Percentiles rank a stretch among this genome's conserved stretches.
phyloP scores from a whole-genome alignment of 2,888 invertebrate species.

The Dorcus parallelipipedus region DNA sequence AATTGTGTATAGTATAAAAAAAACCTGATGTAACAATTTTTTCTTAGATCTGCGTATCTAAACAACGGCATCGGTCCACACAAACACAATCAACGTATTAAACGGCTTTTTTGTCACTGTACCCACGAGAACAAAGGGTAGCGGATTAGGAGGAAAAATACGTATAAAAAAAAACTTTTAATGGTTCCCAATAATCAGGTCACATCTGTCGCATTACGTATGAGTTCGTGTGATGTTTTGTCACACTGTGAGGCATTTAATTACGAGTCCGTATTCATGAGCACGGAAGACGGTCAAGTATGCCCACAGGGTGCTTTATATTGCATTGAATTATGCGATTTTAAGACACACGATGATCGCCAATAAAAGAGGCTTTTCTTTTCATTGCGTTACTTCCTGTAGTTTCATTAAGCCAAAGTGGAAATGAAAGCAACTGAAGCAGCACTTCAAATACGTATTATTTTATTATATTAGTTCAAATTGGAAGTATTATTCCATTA shows the following conservation, averaged over 20 bases:
- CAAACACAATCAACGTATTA: conserved; percentile 27
- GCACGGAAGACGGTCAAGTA: conserved; percentile 31
- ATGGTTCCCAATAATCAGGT: conserved; percentile 33
- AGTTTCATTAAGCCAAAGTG: no score
- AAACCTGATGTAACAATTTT: no score
- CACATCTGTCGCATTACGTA: conserved; percentile 37
- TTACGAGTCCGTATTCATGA: conserved; percentile 31
- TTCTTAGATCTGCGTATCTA: no score
- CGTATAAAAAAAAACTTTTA: conserved; percentile 30
- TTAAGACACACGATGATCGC: no score
- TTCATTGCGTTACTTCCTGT: no score
- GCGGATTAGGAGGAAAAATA: conserved; percentile 32
- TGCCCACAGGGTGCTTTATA: conserved; percentile 21
- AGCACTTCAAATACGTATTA: no score
- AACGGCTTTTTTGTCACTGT: conserved; percentile 22
- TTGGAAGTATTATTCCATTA: no score
- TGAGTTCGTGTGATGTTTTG: conserved; percentile 29
- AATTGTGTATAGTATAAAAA: no score
- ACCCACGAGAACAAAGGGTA: conserved; percentile 25
- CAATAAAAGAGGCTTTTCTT: no score
- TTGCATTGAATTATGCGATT: no score
- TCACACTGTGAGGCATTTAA: conserved; percentile 28
- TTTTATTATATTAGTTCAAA: no score
- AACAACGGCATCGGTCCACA: background rate
- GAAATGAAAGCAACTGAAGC: no score